Evolutionary conservation across 2,888 invertebrate species (phyloP).

Genomic region (Pseudanteris insignis): DNA sequence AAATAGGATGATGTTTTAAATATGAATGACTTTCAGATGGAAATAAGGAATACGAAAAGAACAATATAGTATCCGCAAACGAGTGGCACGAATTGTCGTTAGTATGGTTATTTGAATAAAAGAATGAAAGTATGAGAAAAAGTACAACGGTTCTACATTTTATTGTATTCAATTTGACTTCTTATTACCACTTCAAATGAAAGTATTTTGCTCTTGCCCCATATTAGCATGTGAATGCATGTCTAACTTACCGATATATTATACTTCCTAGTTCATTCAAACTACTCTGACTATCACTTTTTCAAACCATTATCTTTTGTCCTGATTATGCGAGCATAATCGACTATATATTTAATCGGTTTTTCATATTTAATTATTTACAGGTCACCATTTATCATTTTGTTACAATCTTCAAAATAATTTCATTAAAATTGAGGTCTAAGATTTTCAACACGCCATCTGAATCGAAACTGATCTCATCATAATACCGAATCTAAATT

Average conservation of each 20-base stretch:
- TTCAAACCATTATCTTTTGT: too few relatives aligned
- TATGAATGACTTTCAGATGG: slow-evolving; percentile 54
- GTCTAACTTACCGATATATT: slow-evolving; percentile 53
- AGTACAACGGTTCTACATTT: slow-evolving; percentile 24
- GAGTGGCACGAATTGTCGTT: slow-evolving; percentile 24
- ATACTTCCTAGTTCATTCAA: slow-evolving; percentile 40
- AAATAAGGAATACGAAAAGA: slow-evolving; percentile 49
- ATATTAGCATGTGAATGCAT: slow-evolving; percentile 61
- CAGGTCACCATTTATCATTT: too few relatives aligned
- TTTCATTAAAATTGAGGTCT: too few relatives aligned
- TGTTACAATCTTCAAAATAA: too few relatives aligned
- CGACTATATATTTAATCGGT: too few relatives aligned
- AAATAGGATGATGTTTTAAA: slow-evolving; percentile 50
- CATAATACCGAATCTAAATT: too few relatives aligned
- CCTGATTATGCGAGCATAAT: too few relatives aligned
- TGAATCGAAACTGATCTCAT: too few relatives aligned
- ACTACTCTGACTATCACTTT: too few relatives aligned
- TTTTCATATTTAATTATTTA: too few relatives aligned
- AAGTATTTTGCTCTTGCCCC: slow-evolving; percentile 56
- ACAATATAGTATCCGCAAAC: slow-evolving; percentile 25
- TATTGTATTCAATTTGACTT: slow-evolving; percentile 25
- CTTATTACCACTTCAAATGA: slow-evolving; percentile 49
- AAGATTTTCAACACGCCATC: too few relatives aligned
- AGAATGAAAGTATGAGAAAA: slow-evolving; percentile 16
- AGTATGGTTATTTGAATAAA: slow-evolving; percentile 26